A percentile compares a stretch with the other conserved stretches of the same genome.
Conservation (phyloP, 64 coral and sea anemone genomes). For the Trachythela sp. region DNA sequence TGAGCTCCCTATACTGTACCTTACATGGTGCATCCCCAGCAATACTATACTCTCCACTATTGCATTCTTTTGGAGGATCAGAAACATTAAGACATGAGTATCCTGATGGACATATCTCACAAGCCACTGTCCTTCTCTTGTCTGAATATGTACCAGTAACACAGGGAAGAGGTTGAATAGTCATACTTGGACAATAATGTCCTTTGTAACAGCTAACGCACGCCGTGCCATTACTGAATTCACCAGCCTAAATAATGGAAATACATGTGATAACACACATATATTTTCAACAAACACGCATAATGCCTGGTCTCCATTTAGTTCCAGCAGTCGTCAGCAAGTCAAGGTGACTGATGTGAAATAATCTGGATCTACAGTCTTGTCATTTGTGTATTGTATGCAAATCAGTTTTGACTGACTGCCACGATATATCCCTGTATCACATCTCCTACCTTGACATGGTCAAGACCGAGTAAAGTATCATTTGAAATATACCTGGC, state of each 20-base stretch:
- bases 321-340: too few species aligned
- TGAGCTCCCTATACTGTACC: slow-evolving; percentile 38
- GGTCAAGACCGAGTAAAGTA: too few species aligned
- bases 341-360: too few species aligned
- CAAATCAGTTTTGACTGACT: too few species aligned
- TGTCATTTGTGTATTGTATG: too few species aligned
- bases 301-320: background rate
- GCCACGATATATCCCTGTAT: too few species aligned
- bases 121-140: background rate
- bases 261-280: background rate
- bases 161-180: background rate
- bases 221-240: slow-evolving; percentile 10
- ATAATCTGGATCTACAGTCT: too few species aligned
- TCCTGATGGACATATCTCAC: background rate
- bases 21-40: slow-evolving; percentile 76
- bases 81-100: background rate
- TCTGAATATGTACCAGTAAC: background rate
- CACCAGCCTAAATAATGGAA: background rate
- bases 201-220: background rate
- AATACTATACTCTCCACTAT: slow-evolving; percentile 76
- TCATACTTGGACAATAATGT: slow-evolving; percentile 7
- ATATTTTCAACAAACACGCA: background rate
- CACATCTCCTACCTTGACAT: too few species aligned
- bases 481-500: slow-evolving; percentile 22
- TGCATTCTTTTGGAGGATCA: background rate